Percentiles rank a stretch among this genome's conserved stretches.
phyloP scores from a whole-genome alignment of 2,797 vertebrate species.

The Channallabes apus region DNA sequence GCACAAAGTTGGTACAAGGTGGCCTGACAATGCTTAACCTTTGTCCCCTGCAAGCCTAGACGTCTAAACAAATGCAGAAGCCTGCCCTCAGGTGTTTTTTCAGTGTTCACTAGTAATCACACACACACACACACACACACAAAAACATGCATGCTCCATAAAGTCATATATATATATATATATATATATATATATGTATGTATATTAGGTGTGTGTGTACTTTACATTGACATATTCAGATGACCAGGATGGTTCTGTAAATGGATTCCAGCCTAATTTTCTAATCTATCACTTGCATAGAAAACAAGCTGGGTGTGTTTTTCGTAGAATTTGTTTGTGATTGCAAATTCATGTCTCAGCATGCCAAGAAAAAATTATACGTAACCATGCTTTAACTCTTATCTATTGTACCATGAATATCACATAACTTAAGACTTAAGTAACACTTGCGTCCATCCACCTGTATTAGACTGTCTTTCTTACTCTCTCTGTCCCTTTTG shows the following conservation, averaged over 20 bases:
- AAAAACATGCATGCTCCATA: constrained; percentile 15
- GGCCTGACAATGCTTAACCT: constrained; percentile 53
- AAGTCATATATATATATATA: not conserved
- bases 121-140: constrained; percentile 22
- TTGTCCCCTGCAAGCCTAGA: constrained; percentile 39
- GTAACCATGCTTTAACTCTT: not conserved
- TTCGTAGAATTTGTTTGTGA: not conserved
- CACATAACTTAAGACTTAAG: constrained; percentile 5
- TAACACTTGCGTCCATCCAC: constrained; percentile 27
- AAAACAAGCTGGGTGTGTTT: constrained; percentile 1
- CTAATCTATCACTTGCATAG: not conserved
- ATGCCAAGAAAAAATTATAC: not conserved
- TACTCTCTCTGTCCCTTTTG: constrained; percentile 16
- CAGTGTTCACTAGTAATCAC: constrained; percentile 36
- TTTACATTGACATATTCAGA: not conserved
- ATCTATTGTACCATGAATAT: constrained; percentile 3
- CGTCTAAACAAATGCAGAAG: constrained; percentile 41
- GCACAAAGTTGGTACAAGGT: constrained; percentile 25
- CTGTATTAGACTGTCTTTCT: constrained; percentile 36
- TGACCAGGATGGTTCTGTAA: not conserved
- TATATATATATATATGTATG: not conserved
- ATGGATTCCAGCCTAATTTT: not conserved
- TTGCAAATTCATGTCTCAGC: not conserved
- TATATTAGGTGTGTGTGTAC: not conserved
- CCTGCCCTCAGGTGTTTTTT: constrained; percentile 35